Conservation (phyloP, 2,888 invertebrate genomes). For the Drosophila neotestacea region DNA sequence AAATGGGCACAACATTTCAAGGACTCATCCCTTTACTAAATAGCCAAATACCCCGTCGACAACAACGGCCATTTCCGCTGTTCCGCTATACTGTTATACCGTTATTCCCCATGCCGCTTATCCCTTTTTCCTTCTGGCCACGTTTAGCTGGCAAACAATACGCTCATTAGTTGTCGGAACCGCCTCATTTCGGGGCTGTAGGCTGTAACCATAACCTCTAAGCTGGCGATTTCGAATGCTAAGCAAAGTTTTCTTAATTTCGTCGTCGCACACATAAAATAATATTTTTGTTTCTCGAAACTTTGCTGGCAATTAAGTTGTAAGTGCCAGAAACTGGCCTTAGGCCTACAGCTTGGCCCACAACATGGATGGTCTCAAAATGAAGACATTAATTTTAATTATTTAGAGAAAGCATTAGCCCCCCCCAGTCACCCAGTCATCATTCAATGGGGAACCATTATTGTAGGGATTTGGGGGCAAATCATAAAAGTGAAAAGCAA, state of each 20-base stretch:
- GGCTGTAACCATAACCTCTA: constrained; percentile 16
- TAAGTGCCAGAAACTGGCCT: constrained; percentile 52
- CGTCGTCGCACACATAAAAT: constrained; percentile 63
- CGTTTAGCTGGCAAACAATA: constrained; percentile 72
- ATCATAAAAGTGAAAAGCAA: constrained; percentile 49
- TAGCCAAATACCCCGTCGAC: constrained; percentile 32
- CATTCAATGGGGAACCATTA: constrained; percentile 19
- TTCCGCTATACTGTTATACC: constrained; percentile 27
- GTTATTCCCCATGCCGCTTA: constrained; percentile 6
- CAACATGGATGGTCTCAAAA: constrained; percentile 31
- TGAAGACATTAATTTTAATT: constrained; percentile 73
- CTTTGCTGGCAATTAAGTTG: constrained; percentile 72
- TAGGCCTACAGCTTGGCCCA: constrained; percentile 7
- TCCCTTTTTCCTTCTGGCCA: constrained; percentile 6
- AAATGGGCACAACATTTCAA: constrained; percentile 36
- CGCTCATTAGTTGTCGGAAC: constrained; percentile 69
- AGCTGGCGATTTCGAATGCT: constrained; percentile 24
- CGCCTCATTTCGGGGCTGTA: constrained; percentile 34
- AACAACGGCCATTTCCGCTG: constrained; percentile 50
- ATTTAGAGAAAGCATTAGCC: constrained; percentile 57
- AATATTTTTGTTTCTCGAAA: constrained; percentile 75
- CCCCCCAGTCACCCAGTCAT: not conserved
- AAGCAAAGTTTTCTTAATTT: constrained; percentile 73
- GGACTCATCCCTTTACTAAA: constrained; percentile 55
- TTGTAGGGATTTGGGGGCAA: constrained; percentile 14